phyloP scores from a whole-genome alignment of 2,797 vertebrate species.

The Mustela erminea region DNA sequence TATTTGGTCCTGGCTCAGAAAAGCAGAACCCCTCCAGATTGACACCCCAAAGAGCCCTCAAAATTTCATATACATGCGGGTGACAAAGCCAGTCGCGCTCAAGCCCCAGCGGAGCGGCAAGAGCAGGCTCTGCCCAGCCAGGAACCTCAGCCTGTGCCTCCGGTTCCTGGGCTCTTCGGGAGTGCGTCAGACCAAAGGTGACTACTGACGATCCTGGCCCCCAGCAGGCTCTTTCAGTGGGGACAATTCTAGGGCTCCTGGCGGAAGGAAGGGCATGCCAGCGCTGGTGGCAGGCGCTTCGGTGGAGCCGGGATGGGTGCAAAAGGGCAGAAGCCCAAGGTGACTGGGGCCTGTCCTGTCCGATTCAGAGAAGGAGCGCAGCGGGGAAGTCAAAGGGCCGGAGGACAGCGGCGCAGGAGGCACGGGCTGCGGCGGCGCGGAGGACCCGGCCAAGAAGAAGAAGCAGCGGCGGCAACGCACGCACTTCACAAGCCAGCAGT shows the following conservation, averaged over 20 bases:
- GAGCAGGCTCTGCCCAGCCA: slow-evolving; percentile 29
- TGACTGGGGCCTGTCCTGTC: slow-evolving; percentile 70
- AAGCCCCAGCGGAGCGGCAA: neutral
- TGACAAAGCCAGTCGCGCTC: neutral
- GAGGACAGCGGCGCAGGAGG: slow-evolving; percentile 94
- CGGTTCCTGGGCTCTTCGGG: neutral
- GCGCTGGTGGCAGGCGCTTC: slow-evolving; percentile 42
- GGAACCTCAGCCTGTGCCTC: neutral
- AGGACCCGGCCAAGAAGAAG: slow-evolving; percentile 96
- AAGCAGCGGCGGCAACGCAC: slow-evolving; percentile 93
- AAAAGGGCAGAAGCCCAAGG: neutral
- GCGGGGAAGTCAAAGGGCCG: slow-evolving; percentile 91
- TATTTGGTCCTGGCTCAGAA: slow-evolving; percentile 19
- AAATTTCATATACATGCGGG: neutral
- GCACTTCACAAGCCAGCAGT: slow-evolving; percentile 94
- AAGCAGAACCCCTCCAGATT: slow-evolving; percentile 13
- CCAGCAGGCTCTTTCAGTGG: neutral
- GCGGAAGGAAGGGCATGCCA: neutral
- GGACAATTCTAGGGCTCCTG: neutral
- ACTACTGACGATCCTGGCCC: neutral
- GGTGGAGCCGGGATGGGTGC: slow-evolving; percentile 76
- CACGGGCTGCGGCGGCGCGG: slow-evolving; percentile 87
- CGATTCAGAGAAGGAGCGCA: slow-evolving; percentile 94
- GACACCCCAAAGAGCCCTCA: neutral
- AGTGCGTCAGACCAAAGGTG: neutral